Evolutionary conservation across 2,888 invertebrate species (phyloP), one percentile per base, ranked within the genome.

Genomic region (Geophilus truncorum): DNA sequence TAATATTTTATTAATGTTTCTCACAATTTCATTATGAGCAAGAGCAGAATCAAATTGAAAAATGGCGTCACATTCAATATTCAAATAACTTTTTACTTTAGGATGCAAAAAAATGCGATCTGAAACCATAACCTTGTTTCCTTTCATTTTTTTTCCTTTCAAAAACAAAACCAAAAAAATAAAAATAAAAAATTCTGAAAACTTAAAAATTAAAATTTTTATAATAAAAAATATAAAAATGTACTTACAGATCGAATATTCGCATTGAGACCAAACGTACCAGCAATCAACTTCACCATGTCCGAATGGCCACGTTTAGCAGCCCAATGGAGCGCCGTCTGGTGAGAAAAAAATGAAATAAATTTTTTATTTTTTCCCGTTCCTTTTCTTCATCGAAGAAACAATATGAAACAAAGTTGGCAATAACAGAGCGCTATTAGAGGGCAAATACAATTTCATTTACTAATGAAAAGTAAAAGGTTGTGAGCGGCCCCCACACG

Each of bases 241-340:
- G 10, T 70, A 86, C 90, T 91, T 88, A 97, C 96, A 89, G 97
- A 94, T 87, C 92, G 92, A 83, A 92, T 92, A 88, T 97, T 95
- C 83, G 96, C 93, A 83, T 93, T 91, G n/a, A 92, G 92, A 85
- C 91, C 92, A 85, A 93, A 92, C 2, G 92, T 92, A n/a, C 96
- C 96, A 28, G 96, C 96, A 84, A 97, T 91, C 82, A 96, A 89
- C 88, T 97, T 97, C 80, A 97, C 92, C 83, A 97, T 91, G 86
- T 97, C 94, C 86, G 92, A 91, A 86, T 96, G 94, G 1, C 97
- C 97, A 85, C 95, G 94, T 88, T 97, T 97, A 83, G 96, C 95
- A 82, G 95, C 97, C 97, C 97, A 97, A 87, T 98, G 97, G 85
- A 98, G 90, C 79, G 96, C 97, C 83, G 95, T 97, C 96, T 97